Evolutionary conservation across 2,888 invertebrate species (phyloP), one percentile per base, ranked within the genome.

Genomic region (Neria commutata): DNA sequence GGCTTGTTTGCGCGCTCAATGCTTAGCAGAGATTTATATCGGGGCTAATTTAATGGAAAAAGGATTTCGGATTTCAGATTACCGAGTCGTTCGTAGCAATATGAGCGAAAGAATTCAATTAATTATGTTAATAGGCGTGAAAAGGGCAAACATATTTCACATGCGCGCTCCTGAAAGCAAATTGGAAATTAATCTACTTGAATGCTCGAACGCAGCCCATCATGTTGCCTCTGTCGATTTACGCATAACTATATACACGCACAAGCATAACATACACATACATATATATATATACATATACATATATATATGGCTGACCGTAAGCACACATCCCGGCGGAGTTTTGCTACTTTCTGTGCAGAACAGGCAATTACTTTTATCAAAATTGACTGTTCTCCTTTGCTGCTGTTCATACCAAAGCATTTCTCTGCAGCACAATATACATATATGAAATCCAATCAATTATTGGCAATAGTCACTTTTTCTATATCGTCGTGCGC

Each of bases 61-160:
- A 66, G 72, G 21, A 19, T 42, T n/a, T 19, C 17, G 42, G 17
- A n/a, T n/a, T n/a, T n/a, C n/a, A n/a, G n/a, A n/a, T n/a, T n/a
- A n/a, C 21, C 21, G 21, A 42, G 37, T n/a, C n/a, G 6, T 37
- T 8, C n/a, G 37, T 14, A 37, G 37, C n/a, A n/a, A 4, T 4
- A 37, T 14, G n/a, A n/a, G 17, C 17, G 21, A 3, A 37, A 37
- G n/a, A 69, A 72, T 64, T 67, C 72, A 74, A 72, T 72, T 74
- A 72, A 75, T 72, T 73, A 73, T 73, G 72, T 72, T 72, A 72
- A 72, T 74, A 74, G 73, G 70, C 70, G 75, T 68, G 72, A 65
- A 57, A 67, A 68, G 73, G 66, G 65, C 49, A 56, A 59, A 61
- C 48, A 73, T 73, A 69, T 67, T 68, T 71, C 74, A 74, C 71